These are phyloP conservation scores for Alitta virens DNA, from an alignment of 2,888 invertebrate species.

Conservation along the genomic window DNA sequence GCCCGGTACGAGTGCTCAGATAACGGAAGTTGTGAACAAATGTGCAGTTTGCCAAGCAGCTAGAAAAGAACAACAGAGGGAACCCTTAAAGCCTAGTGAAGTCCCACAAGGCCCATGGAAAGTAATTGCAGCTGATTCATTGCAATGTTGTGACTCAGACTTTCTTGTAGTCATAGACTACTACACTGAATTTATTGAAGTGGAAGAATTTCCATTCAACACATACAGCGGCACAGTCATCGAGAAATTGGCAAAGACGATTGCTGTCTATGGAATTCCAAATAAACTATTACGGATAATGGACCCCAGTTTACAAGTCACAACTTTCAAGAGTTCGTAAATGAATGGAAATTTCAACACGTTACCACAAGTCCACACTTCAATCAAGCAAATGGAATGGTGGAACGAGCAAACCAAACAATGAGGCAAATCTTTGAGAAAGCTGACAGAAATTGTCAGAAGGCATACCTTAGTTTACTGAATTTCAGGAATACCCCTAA, in stretches of 20 bases:
- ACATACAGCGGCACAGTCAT: neutral
- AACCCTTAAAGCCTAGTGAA: too few species aligned
- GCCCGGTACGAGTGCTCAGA: too few species aligned
- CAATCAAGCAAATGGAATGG: neutral
- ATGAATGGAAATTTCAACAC: neutral
- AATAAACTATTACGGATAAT: neutral
- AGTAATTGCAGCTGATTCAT: too few species aligned
- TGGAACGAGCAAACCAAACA: neutral
- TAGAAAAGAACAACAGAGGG: too few species aligned
- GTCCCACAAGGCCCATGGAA: too few species aligned
- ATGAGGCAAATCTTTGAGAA: neutral
- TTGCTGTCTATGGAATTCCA: slow-evolving; percentile 1
- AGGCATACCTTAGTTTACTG: neutral
- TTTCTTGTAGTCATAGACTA: neutral
- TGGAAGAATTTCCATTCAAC: neutral
- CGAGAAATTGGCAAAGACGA: neutral
- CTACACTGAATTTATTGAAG: neutral
- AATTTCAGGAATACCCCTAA: neutral
- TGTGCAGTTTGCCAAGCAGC: too few species aligned
- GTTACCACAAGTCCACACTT: neutral
- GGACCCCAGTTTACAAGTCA: neutral
- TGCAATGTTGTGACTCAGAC: too few species aligned
- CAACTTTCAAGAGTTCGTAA: neutral
- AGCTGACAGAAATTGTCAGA: neutral
- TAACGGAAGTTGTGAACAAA: too few species aligned